phyloP scores from a whole-genome alignment of 1,140 invertebrate species.

The Pseudomyrmex concolor region DNA sequence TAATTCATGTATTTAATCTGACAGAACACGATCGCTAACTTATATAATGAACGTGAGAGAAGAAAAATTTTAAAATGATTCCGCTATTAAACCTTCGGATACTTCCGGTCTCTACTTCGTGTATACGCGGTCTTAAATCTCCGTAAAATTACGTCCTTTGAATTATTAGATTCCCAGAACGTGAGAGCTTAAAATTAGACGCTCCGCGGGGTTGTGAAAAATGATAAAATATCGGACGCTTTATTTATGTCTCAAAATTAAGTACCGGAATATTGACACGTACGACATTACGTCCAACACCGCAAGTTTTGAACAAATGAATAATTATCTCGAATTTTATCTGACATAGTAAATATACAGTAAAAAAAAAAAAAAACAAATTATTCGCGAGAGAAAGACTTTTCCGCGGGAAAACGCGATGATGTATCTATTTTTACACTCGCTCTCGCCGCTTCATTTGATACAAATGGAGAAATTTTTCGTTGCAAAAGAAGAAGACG shows the following conservation, averaged over 20 bases:
- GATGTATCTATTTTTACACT: slow-evolving; percentile 21
- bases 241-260: too few relatives aligned
- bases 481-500: slow-evolving; percentile 8
- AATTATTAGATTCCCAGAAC: not conserved
- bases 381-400: not conserved
- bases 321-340: not conserved
- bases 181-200: not conserved
- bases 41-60: not conserved
- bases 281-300: not conserved
- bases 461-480: slow-evolving; percentile 46
- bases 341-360: not conserved
- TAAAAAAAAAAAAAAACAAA: not conserved
- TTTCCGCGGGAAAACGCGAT: not conserved
- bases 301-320: too few relatives aligned
- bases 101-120: not conserved
- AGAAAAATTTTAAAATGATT: too few relatives aligned
- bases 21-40: not conserved
- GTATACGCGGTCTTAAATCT: not conserved
- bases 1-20: slow-evolving; percentile 11
- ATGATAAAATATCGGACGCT: not conserved
- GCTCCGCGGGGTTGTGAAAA: not conserved
- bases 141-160: not conserved
- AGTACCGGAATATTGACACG: not conserved
- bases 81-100: too few relatives aligned
- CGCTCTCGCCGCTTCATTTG: slow-evolving; percentile 43